Percentiles rank a stretch among this genome's conserved stretches.
These are phyloP conservation scores for Ceraclea dissimilis DNA, from an alignment of 2,888 invertebrate species.

Conservation along the genomic window DNA sequence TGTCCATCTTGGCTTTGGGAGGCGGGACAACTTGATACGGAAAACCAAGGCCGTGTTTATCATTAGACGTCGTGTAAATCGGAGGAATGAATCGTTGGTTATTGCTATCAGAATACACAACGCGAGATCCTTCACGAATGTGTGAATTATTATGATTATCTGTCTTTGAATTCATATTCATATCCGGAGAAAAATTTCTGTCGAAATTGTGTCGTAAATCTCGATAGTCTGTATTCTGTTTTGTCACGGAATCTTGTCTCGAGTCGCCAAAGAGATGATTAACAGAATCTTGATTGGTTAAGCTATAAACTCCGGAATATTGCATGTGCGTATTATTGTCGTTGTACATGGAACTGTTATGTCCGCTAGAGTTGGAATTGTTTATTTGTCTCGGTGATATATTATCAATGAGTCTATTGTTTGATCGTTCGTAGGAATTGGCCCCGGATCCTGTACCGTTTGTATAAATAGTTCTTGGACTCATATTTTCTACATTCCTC, in stretches of 20 bases:
- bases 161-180: not conserved
- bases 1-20: slow-evolving; percentile 47
- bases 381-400: slow-evolving; percentile 21
- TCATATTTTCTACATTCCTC: slow-evolving; percentile 37
- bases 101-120: slow-evolving; percentile 3
- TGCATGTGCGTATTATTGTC: slow-evolving; percentile 21
- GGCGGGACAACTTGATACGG: slow-evolving; percentile 49
- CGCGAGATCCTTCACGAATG: slow-evolving; percentile 9
- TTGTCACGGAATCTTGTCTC: slow-evolving; percentile 15
- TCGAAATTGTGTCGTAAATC: slow-evolving; percentile 20
- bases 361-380: slow-evolving; percentile 9
- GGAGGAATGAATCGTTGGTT: slow-evolving; percentile 7
- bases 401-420: slow-evolving; percentile 22
- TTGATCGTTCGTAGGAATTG: slow-evolving; percentile 33
- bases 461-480: slow-evolving; percentile 37
- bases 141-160: slow-evolving; percentile 5
- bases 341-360: slow-evolving; percentile 8
- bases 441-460: slow-evolving; percentile 29
- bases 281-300: slow-evolving; percentile 21
- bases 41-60: slow-evolving; percentile 31
- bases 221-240: slow-evolving; percentile 10
- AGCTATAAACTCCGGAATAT: slow-evolving; percentile 24
- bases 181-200: not conserved
- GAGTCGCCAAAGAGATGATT: slow-evolving; percentile 16
- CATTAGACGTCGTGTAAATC: slow-evolving; percentile 15